A percentile compares a stretch with the other conserved stretches of the same genome.
phyloP scores from a whole-genome alignment of 2,888 invertebrate genomes.

The Drepanosiphum platanoidis region DNA sequence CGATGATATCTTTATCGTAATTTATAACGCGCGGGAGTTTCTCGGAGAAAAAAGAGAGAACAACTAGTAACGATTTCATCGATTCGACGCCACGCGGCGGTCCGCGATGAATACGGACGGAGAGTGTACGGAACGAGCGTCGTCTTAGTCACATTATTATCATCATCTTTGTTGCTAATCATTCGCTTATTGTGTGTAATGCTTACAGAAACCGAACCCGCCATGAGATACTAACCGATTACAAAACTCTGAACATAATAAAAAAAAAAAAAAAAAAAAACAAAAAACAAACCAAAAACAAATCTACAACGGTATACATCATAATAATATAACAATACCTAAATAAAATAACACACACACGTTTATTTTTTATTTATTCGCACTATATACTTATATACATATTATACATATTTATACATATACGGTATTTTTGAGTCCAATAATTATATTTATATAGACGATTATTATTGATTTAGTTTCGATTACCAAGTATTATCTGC shows the following conservation, averaged over 20 bases:
- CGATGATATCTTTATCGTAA: not conserved
- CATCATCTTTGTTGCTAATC: slow-evolving; percentile 10
- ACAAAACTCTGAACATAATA: slow-evolving; percentile 13
- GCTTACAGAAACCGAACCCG: slow-evolving; percentile 55
- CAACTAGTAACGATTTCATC: not conserved
- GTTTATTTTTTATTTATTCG: not conserved
- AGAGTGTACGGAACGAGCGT: not conserved
- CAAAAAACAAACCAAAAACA: too few species aligned
- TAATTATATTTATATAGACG: not conserved
- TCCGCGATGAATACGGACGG: not conserved
- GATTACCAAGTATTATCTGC: too few species aligned
- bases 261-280: too few species aligned
- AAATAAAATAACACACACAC: not conserved
- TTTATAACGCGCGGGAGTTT: not conserved
- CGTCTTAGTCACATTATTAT: not conserved
- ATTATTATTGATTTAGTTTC: too few species aligned
- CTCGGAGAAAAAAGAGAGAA: too few species aligned
- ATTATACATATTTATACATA: not conserved
- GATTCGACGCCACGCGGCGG: not conserved
- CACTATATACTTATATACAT: not conserved
- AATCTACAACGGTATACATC: slow-evolving; percentile 31
- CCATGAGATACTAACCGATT: slow-evolving; percentile 40
- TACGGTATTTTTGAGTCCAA: not conserved
- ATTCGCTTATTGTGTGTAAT: slow-evolving; percentile 46
- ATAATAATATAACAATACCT: not conserved